A percentile compares a stretch with the other conserved stretches of the same genome.
Conservation (phyloP, 2,797 vertebrate species). For the Xerus rutilus region DNA sequence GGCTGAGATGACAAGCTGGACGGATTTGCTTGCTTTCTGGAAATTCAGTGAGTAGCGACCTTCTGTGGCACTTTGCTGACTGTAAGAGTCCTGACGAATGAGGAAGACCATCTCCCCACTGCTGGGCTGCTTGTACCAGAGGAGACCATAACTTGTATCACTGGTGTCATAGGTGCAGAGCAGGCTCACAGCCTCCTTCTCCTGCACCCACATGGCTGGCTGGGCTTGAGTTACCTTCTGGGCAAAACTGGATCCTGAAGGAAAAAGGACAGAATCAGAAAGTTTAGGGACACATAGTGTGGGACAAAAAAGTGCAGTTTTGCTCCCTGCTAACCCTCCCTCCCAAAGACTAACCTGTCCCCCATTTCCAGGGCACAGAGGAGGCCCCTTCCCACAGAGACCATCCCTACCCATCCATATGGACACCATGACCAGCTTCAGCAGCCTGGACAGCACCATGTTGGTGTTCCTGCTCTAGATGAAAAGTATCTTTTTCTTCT, state of each 20-base stretch:
- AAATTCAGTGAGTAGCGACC: constrained; percentile 50
- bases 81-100: background rate
- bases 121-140: constrained; percentile 69
- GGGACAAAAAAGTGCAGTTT: background rate
- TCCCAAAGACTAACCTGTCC: background rate
- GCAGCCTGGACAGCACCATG: background rate
- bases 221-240: constrained; percentile 37
- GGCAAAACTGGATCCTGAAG: constrained; percentile 21
- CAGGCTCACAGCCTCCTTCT: constrained; percentile 55
- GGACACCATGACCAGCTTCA: no score
- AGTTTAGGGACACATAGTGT: fast-evolving
- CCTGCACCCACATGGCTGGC: background rate
- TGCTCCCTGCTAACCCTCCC: no score
- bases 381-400: no score
- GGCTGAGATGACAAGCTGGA: constrained; percentile 48
- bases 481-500: background rate
- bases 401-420: no score
- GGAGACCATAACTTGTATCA: fast-evolving
- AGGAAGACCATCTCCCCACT: constrained; percentile 33
- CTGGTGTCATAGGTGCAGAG: constrained; percentile 56
- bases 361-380: background rate
- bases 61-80: background rate
- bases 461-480: background rate
- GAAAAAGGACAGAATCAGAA: background rate
- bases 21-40: background rate